These are phyloP conservation scores for Chaitophorus viminalis DNA, from an alignment of 2,888 invertebrate genomes.

Conservation along the genomic window DNA sequence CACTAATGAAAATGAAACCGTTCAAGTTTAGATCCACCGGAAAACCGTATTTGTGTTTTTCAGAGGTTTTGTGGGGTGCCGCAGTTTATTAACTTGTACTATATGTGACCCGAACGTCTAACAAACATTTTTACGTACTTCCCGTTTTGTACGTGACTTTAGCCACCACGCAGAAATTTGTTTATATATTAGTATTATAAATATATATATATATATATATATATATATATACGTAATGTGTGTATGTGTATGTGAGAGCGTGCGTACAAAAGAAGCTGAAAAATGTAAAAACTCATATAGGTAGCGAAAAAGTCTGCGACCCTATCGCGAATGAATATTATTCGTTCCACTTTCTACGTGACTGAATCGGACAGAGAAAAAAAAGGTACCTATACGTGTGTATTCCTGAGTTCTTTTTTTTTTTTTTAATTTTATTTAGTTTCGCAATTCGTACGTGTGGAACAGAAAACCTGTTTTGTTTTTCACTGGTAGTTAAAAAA, in stretches of 20 bases:
- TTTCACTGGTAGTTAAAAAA: not conserved
- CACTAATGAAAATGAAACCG: not conserved
- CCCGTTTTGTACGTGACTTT: conserved; percentile 15
- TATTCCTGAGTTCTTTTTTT: conserved; percentile 31
- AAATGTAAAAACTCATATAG: conserved; percentile 32
- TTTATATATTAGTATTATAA: not conserved
- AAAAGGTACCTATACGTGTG: not conserved
- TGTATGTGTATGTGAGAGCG: not conserved
- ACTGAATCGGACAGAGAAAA: conserved; percentile 38
- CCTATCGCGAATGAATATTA: conserved; percentile 43
- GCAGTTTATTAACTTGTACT: not conserved
- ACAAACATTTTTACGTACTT: conserved; percentile 28
- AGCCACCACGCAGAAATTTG: not conserved
- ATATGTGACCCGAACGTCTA: conserved; percentile 12
- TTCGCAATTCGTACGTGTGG: conserved; percentile 53
- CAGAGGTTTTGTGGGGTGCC: not conserved
- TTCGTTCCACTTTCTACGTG: conserved; percentile 61
- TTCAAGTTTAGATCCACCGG: not conserved
- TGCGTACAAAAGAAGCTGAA: not conserved
- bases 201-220: not conserved
- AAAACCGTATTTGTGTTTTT: not conserved
- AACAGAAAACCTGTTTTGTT: conserved; percentile 50
- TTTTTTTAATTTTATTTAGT: conserved; percentile 38
- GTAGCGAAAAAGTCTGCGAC: conserved; percentile 43
- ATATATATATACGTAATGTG: not conserved